A percentile compares a stretch with the other conserved stretches of the same genome.
These are phyloP conservation scores for Dryadula phaetusa DNA, from an alignment of 2,888 invertebrate species.

Conservation along the genomic window DNA sequence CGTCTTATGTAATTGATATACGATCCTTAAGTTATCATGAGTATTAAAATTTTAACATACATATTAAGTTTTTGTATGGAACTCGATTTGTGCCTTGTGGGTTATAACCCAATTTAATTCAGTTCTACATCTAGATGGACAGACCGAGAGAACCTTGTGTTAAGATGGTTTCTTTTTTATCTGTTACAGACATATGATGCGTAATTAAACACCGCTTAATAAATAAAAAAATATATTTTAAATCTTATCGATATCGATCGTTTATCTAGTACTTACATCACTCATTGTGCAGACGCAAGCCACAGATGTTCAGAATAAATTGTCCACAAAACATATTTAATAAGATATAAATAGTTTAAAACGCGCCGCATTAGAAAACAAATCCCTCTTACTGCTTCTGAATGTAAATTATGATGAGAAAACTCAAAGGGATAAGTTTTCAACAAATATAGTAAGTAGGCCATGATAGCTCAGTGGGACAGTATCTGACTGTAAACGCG, in stretches of 20 bases:
- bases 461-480: too few relatives aligned
- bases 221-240: not conserved
- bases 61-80: not conserved
- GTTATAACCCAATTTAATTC: too few relatives aligned
- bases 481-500: too few relatives aligned
- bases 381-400: slow-evolving; percentile 13
- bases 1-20: slow-evolving; percentile 48
- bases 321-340: slow-evolving; percentile 46
- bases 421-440: not conserved
- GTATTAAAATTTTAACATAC: slow-evolving; percentile 8
- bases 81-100: too few relatives aligned
- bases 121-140: too few relatives aligned
- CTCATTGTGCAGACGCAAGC: slow-evolving; percentile 38
- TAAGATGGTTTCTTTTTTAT: too few relatives aligned
- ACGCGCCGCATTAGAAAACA: slow-evolving; percentile 26
- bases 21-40: slow-evolving; percentile 23
- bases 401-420: slow-evolving; percentile 19
- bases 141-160: too few relatives aligned
- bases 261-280: slow-evolving; percentile 19
- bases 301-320: slow-evolving; percentile 47
- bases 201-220: too few relatives aligned
- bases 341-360: slow-evolving; percentile 46
- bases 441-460: not conserved
- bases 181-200: too few relatives aligned
- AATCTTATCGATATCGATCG: slow-evolving; percentile 18